Evolutionary conservation across 2,113 vertebrate species (phyloP).

Genomic region (Trichechus manatus): DNA sequence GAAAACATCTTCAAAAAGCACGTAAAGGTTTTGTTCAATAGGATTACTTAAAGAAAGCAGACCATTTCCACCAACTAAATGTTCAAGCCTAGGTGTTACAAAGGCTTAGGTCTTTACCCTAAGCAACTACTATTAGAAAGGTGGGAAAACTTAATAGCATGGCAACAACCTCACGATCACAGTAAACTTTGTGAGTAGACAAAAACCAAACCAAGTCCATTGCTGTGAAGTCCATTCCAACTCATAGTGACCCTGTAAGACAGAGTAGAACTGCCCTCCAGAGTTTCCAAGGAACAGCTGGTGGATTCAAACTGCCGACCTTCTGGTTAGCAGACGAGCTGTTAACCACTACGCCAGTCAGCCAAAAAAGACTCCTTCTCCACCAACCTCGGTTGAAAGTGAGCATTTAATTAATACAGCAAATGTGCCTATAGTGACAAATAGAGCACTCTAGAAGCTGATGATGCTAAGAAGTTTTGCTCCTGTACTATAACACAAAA

Average conservation of each 20-base stretch:
- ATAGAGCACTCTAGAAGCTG: neutral
- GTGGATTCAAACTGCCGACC: too few relatives aligned
- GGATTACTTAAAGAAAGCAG: neutral
- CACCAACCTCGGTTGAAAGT: neutral
- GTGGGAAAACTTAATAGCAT: neutral
- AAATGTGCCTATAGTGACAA: neutral
- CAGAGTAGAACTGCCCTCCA: too few relatives aligned
- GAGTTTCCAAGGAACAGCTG: too few relatives aligned
- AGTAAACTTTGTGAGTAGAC: neutral
- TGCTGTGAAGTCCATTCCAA: too few relatives aligned
- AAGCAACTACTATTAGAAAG: neutral
- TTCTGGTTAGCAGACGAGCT: too few relatives aligned
- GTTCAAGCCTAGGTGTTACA: neutral
- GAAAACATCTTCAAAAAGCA: slow-evolving; percentile 16
- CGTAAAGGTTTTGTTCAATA: neutral
- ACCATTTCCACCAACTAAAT: neutral
- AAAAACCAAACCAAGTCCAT: too few relatives aligned
- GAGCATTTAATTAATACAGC: neutral
- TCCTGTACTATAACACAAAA: neutral
- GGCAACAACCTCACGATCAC: neutral
- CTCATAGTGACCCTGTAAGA: too few relatives aligned
- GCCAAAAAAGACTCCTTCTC: neutral
- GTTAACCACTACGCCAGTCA: neutral
- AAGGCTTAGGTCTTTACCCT: neutral
- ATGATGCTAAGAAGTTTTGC: neutral